phyloP scores from a whole-genome alignment of 1,140 invertebrate genomes.

The Drosophila takahashii region DNA sequence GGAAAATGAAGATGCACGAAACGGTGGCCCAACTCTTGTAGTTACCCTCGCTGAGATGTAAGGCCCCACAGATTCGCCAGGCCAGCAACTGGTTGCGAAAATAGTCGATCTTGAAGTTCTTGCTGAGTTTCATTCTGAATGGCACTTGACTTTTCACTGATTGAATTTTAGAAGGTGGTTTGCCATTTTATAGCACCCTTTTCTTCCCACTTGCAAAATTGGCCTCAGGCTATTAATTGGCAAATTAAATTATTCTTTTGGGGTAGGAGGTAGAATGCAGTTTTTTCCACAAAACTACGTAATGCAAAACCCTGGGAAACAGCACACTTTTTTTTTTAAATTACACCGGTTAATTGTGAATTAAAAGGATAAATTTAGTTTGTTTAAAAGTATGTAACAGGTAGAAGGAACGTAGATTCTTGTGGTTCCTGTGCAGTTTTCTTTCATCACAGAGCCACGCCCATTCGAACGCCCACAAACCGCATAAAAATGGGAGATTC shows the following conservation, averaged over 20 bases:
- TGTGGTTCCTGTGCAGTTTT: no score
- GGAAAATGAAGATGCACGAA: conserved; percentile 30
- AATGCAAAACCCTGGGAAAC: neutral
- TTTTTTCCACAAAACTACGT: neutral
- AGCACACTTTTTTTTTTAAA: neutral
- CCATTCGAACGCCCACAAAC: no score
- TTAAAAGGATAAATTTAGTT: no score
- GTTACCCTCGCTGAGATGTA: conserved; percentile 28
- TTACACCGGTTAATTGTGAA: no score
- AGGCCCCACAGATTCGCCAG: conserved; percentile 42
- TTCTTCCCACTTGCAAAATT: neutral
- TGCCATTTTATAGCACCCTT: conserved; percentile 8
- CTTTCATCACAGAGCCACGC: no score
- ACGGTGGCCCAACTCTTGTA: conserved; percentile 7
- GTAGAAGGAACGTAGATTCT: no score
- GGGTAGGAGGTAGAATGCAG: neutral
- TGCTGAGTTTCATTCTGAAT: neutral
- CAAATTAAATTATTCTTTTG: conserved; percentile 25
- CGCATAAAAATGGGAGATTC: no score
- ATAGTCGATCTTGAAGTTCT: conserved; percentile 9
- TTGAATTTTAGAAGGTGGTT: neutral
- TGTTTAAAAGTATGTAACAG: no score
- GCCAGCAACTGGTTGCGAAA: conserved; percentile 20
- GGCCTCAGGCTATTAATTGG: neutral
- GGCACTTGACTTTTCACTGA: neutral